A percentile compares a stretch with the other conserved stretches of the same genome.
These are phyloP conservation scores for Ditylenchus dipsaci DNA, from an alignment of 1,140 invertebrate species.

Conservation along the genomic window DNA sequence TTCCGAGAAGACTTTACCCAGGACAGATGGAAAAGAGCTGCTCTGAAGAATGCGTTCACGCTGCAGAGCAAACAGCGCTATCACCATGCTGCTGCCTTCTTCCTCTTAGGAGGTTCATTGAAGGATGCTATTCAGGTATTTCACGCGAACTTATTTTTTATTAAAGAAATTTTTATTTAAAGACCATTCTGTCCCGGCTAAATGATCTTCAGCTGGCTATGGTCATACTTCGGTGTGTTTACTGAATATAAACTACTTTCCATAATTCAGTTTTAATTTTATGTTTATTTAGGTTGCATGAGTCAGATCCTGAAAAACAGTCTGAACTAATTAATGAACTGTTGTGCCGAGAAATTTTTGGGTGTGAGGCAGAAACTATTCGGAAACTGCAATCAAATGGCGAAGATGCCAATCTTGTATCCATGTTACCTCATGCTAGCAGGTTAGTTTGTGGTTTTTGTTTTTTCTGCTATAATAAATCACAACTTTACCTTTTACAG, in stretches of 20 bases:
- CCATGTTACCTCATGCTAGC: slow-evolving; percentile 27
- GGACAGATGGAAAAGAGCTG: slow-evolving; percentile 87
- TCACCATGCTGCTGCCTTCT: slow-evolving; percentile 79
- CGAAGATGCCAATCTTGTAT: not conserved
- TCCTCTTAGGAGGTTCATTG: slow-evolving; percentile 83
- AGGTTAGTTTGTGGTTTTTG: slow-evolving; percentile 21
- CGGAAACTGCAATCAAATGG: slow-evolving; percentile 59
- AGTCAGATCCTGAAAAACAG: slow-evolving; percentile 63
- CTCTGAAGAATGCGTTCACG: slow-evolving; percentile 93
- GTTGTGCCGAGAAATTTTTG: slow-evolving; percentile 50
- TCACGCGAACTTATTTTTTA: slow-evolving; percentile 10
- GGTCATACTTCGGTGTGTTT: slow-evolving; percentile 71
- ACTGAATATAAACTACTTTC: no score
- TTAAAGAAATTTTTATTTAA: slow-evolving; percentile 18
- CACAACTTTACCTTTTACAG: slow-evolving; percentile 64
- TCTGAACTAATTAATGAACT: slow-evolving; percentile 42
- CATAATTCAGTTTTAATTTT: no score
- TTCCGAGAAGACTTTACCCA: slow-evolving; percentile 89
- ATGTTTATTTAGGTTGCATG: slow-evolving; percentile 73
- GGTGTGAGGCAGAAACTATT: slow-evolving; percentile 32
- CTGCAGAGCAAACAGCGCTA: slow-evolving; percentile 90
- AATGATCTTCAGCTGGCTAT: slow-evolving; percentile 93
- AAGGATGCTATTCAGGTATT: slow-evolving; percentile 86
- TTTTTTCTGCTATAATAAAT: not conserved
- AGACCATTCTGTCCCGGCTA: slow-evolving; percentile 82